phyloP scores from a whole-genome alignment of 1,140 invertebrate genomes.

The Leptinotarsa undecemlineata region DNA sequence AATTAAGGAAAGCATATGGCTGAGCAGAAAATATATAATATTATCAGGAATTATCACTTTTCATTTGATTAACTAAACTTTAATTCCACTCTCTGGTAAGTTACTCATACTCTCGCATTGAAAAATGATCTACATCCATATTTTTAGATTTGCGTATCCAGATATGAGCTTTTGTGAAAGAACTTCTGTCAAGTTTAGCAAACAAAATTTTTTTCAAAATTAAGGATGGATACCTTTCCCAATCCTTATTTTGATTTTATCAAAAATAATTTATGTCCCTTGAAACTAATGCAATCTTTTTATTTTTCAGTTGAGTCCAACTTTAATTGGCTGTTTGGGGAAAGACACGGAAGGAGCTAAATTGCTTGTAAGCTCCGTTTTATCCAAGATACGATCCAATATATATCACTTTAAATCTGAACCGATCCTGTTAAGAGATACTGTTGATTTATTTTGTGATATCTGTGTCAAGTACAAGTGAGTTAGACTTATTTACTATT shows the following conservation, averaged over 20 bases:
- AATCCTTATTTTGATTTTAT: neutral
- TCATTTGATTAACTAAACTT: too few species aligned
- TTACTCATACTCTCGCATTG: too few species aligned
- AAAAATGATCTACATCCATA: too few species aligned
- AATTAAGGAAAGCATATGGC: too few species aligned
- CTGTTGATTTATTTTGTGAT: conserved; percentile 51
- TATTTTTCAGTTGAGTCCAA: conserved; percentile 49
- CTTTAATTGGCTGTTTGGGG: conserved; percentile 49
- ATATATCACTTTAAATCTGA: conserved; percentile 52
- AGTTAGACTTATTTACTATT: conserved; percentile 27
- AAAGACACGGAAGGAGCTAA: conserved; percentile 53
- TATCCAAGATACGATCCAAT: conserved; percentile 53
- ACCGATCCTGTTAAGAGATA: conserved; percentile 51
- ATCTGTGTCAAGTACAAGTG: conserved; percentile 51
- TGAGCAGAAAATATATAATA: too few species aligned
- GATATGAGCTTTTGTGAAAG: too few species aligned
- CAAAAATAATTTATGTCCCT: neutral
- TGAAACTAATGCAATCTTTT: conserved; percentile 3
- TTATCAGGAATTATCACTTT: too few species aligned
- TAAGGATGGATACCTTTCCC: neutral
- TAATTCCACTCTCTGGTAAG: too few species aligned
- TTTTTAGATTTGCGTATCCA: too few species aligned
- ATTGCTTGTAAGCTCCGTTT: conserved; percentile 48
- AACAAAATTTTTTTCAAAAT: neutral
- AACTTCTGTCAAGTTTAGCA: too few species aligned